These are phyloP conservation scores for Allacma fusca DNA, from an alignment of 2,888 invertebrate species.

Conservation along the genomic window DNA sequence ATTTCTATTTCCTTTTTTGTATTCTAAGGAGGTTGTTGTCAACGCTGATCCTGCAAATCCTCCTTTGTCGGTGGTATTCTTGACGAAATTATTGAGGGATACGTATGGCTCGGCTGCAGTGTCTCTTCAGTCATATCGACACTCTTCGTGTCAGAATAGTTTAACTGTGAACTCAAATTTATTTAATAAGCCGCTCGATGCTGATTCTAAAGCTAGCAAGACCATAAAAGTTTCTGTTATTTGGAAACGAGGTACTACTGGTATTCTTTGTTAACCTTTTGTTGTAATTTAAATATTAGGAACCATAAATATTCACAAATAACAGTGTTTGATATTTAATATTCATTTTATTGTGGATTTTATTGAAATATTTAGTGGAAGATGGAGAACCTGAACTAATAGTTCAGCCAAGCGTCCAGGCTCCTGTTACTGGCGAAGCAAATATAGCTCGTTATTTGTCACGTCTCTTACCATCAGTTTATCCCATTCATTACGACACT, in stretches of 20 bases:
- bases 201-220: background rate
- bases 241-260: slow-evolving; percentile 48
- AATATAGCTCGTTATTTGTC: slow-evolving; percentile 50
- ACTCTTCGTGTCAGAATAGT: slow-evolving; percentile 37
- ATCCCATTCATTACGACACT: slow-evolving; percentile 44
- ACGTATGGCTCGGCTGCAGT: slow-evolving; percentile 33
- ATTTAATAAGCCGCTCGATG: slow-evolving; percentile 26
- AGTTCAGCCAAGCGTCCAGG: slow-evolving; percentile 41
- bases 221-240: slow-evolving; percentile 38
- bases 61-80: slow-evolving; percentile 49
- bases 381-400: slow-evolving; percentile 42
- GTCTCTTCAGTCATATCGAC: slow-evolving; percentile 29
- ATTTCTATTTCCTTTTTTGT: too few relatives aligned
- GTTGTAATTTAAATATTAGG: too few relatives aligned
- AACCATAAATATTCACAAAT: too few relatives aligned
- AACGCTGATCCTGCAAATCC: slow-evolving; percentile 47
- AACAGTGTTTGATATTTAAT: background rate
- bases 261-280: too few relatives aligned
- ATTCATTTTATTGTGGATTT: background rate
- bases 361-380: slow-evolving; percentile 32
- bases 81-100: slow-evolving; percentile 43
- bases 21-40: slow-evolving; percentile 49
- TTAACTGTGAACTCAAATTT: background rate
- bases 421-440: slow-evolving; percentile 46
- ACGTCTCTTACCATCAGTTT: slow-evolving; percentile 31